These are phyloP conservation scores for Nestor notabilis DNA, from an alignment of 2,113 vertebrate genomes.

Conservation along the genomic window DNA sequence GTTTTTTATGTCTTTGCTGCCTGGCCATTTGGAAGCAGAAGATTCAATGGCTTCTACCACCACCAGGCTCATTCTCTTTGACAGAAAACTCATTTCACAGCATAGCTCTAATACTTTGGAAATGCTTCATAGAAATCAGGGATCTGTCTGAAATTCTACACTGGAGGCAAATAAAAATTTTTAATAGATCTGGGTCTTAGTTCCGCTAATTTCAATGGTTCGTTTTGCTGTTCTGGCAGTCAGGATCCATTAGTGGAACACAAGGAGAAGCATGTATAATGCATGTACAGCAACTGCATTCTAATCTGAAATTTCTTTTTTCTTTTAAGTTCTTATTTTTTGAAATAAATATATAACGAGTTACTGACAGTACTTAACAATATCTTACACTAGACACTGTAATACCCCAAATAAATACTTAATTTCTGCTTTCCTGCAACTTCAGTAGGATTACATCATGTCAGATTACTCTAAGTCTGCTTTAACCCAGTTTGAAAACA, in stretches of 20 bases:
- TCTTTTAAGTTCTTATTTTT: conserved; percentile 68
- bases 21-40: neutral
- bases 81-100: conserved; percentile 15
- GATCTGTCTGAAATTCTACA: conserved; percentile 35
- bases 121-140: conserved; percentile 3
- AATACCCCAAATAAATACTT: conserved; percentile 71
- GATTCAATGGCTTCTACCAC: neutral
- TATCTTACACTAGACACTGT: conserved; percentile 63
- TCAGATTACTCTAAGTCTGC: conserved; percentile 75
- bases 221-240: conserved; percentile 54
- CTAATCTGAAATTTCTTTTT: conserved; percentile 63
- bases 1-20: neutral
- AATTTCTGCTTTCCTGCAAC: conserved; percentile 75
- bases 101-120: neutral
- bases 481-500: conserved; percentile 77
- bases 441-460: conserved; percentile 75
- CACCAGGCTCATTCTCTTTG: neutral
- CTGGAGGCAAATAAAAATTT: conserved; percentile 42
- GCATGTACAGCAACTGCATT: conserved; percentile 62
- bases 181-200: conserved; percentile 53
- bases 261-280: conserved; percentile 68
- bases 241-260: conserved; percentile 69
- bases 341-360: conserved; percentile 62
- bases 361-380: conserved; percentile 72
- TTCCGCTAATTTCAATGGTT: conserved; percentile 66